A percentile compares a stretch with the other conserved stretches of the same genome.
These are phyloP conservation scores for Hymenochirus boettgeri DNA, from an alignment of 2,113 vertebrate genomes.

Conservation along the genomic window DNA sequence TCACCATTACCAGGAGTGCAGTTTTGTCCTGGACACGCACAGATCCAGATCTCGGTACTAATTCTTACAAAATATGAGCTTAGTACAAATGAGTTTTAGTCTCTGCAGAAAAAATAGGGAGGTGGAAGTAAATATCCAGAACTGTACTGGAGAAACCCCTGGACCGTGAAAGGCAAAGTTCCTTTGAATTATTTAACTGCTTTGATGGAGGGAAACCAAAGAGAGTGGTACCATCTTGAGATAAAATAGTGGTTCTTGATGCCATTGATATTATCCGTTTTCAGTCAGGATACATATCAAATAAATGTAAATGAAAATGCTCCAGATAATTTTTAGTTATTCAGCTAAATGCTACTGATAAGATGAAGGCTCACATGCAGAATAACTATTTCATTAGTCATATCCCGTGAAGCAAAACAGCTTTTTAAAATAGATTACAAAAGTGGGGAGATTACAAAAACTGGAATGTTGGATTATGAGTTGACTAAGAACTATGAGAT, in stretches of 20 bases:
- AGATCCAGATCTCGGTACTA: constrained; percentile 50
- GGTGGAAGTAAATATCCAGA: constrained; percentile 59
- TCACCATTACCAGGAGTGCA: neutral
- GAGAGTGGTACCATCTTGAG: constrained; percentile 67
- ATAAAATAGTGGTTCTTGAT: constrained; percentile 72
- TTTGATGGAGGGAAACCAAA: constrained; percentile 72
- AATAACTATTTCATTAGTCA: constrained; percentile 59
- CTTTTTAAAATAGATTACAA: constrained; percentile 56
- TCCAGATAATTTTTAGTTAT: constrained; percentile 58
- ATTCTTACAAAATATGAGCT: constrained; percentile 54
- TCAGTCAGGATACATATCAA: constrained; percentile 53
- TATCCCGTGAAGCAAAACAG: too few relatives aligned
- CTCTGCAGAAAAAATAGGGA: constrained; percentile 36
- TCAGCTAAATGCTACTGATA: constrained; percentile 74
- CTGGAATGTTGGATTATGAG: constrained; percentile 79
- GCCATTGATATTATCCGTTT: constrained; percentile 78
- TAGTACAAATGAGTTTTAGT: constrained; percentile 43
- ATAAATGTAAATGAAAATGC: constrained; percentile 57
- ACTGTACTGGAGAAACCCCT: constrained; percentile 68
- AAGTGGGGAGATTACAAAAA: constrained; percentile 79
- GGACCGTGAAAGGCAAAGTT: constrained; percentile 78
- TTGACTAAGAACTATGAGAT: constrained; percentile 72
- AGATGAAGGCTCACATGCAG: constrained; percentile 75
- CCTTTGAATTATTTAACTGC: constrained; percentile 56
- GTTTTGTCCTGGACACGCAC: constrained; percentile 16